Base-by-base conservation (phyloP, 2,113 vertebrate species). In the Ia io region DNA sequence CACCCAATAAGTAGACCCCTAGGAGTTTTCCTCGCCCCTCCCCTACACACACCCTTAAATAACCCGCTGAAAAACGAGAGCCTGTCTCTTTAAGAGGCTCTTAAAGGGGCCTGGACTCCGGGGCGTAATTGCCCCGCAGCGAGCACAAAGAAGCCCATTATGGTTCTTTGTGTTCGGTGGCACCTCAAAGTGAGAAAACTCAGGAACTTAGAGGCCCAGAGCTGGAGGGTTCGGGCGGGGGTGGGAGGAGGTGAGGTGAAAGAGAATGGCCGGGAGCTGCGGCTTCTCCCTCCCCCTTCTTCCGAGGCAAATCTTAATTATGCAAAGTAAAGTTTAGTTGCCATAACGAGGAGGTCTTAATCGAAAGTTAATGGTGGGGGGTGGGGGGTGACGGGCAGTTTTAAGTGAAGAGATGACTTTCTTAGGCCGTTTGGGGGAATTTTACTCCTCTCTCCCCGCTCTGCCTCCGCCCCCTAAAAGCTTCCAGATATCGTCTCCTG, bases 171-270 rank as follows among this genome's bases (percentile, higher is more conserved):
- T 97, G 97, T 96, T 97, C 71, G 47, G 93, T 97, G 95, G 97
- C 97, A 97, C 97, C 97, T 98, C 96, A 96, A 96, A 98, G 97
- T 96, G 95, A 97, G 96, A 97, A 95, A 97, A 97, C 94, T 96
- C 95, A 53, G 97, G 96, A 94, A 95, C 97, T 93, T 65, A 1
- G 84, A 91, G 97, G 95, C 95, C 73, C 44, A 17, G 79, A 63
- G 84, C 87, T 86, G 49, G 42, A 92, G 94, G 70, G 42, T 65
- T 84, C 73, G 73, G 91, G 37, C 37, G 67, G 92, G 85, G 67
- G 70, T 65, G 32, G 49, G 49, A 61, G 71, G 83, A 71, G 65
- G 49, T 17, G 42, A 53, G 63, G 73, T 91, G 47, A 91, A 87
- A 91, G 73, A 90, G 91, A 95, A 93, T 47, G 84, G 82, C 88